phyloP scores from a whole-genome alignment of 1,140 invertebrate genomes.

The Macrotrachela quadricornifera region DNA sequence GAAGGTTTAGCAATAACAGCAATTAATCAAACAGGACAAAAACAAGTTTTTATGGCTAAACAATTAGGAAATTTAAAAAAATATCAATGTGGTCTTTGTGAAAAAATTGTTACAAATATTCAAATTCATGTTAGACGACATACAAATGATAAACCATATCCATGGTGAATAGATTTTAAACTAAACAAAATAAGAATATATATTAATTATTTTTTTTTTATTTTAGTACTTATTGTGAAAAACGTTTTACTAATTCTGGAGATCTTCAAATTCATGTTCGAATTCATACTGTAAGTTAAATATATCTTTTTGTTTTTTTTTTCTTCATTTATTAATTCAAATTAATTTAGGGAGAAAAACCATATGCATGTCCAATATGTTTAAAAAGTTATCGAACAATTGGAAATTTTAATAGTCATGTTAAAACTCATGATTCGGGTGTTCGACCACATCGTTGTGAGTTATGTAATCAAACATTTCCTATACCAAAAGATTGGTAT shows the following conservation, averaged over 20 bases:
- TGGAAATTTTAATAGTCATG: background rate
- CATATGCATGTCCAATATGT: background rate
- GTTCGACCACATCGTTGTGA: background rate
- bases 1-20: too few relatives aligned
- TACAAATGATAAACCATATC: background rate
- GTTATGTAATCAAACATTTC: background rate
- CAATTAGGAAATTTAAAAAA: background rate
- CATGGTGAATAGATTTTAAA: background rate
- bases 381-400: background rate
- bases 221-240: background rate
- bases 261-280: background rate
- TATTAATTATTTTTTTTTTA: too few relatives aligned
- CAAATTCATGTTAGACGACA: background rate
- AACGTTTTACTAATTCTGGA: background rate
- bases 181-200: too few relatives aligned
- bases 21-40: too few relatives aligned
- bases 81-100: background rate
- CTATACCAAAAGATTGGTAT: background rate
- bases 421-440: background rate
- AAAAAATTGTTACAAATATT: background rate
- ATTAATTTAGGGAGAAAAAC: background rate
- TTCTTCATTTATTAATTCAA: too few relatives aligned
- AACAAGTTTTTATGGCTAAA: background rate
- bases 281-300: background rate
- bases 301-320: too few relatives aligned